Conservation (phyloP, 1,140 invertebrate species). For the Heterodera schachtii region DNA sequence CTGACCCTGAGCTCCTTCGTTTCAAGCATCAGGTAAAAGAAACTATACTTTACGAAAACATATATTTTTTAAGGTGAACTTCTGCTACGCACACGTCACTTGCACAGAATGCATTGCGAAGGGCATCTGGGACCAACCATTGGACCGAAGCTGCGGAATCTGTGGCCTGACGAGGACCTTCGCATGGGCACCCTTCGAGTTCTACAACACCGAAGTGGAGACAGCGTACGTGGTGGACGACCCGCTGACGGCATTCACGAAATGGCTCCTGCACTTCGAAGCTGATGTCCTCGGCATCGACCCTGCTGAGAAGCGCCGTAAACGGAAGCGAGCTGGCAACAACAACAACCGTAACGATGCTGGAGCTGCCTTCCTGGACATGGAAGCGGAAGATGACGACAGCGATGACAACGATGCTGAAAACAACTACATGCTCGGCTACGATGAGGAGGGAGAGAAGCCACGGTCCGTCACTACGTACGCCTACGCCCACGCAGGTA, state of each 20-base stretch:
- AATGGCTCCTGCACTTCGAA: not conserved
- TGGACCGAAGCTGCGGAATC: not conserved
- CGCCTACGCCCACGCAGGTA: not conserved
- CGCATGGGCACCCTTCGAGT: not conserved
- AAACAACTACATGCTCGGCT: not conserved
- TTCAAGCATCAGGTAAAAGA: not conserved
- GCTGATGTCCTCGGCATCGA: not conserved
- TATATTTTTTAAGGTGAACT: not conserved
- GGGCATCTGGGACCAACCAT: not conserved
- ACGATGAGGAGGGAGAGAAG: not conserved
- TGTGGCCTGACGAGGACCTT: not conserved
- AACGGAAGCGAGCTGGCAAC: not conserved
- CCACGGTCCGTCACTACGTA: not conserved
- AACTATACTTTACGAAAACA: not conserved
- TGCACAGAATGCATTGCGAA: not conserved
- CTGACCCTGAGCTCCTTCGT: not conserved
- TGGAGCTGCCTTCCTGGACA: not conserved
- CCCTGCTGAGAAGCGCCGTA: not conserved
- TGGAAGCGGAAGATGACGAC: not conserved
- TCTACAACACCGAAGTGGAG: not conserved
- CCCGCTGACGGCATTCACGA: not conserved
- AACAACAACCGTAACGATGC: not conserved
- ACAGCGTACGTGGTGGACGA: not conserved
- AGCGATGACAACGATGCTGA: not conserved
- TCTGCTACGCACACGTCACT: not conserved